Percentiles rank a stretch among this genome's conserved stretches.
Evolutionary conservation across 2,797 vertebrate genomes (phyloP).

Genomic region (Lophotriccus pileatus): DNA sequence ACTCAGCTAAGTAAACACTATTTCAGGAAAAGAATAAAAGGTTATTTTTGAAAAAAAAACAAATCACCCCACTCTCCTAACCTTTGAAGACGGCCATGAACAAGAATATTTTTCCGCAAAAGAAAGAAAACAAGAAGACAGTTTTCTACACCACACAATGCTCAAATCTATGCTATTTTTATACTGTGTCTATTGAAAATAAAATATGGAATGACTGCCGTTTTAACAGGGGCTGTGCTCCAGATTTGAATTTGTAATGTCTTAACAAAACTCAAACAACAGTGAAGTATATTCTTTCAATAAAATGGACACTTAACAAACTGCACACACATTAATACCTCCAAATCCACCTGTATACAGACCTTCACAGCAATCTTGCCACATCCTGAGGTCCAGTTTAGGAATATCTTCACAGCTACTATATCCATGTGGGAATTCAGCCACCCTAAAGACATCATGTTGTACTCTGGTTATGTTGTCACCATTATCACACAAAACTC

Average conservation of each 20-base stretch:
- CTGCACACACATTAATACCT: background rate
- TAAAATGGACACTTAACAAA: background rate
- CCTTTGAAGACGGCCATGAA: background rate
- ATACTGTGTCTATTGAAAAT: background rate
- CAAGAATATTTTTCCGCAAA: background rate
- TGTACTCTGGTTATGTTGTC: constrained; percentile 97
- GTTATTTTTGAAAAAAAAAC: background rate
- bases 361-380: constrained; percentile 99
- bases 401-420: constrained; percentile 87
- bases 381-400: constrained; percentile 92
- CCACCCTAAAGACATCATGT: constrained; percentile 88
- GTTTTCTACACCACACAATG: background rate
- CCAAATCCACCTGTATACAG: background rate
- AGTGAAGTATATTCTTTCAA: background rate
- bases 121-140: background rate
- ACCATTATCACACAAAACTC: constrained; percentile 91
- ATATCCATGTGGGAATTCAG: constrained; percentile 90
- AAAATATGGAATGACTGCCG: background rate
- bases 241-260: background rate
- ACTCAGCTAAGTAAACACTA: background rate
- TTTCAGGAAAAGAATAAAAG: background rate
- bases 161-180: background rate
- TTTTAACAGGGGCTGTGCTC: background rate
- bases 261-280: background rate
- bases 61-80: background rate